These are phyloP conservation scores for Gallinago nigripennis DNA, from an alignment of 2,797 vertebrate species.

Conservation along the genomic window DNA sequence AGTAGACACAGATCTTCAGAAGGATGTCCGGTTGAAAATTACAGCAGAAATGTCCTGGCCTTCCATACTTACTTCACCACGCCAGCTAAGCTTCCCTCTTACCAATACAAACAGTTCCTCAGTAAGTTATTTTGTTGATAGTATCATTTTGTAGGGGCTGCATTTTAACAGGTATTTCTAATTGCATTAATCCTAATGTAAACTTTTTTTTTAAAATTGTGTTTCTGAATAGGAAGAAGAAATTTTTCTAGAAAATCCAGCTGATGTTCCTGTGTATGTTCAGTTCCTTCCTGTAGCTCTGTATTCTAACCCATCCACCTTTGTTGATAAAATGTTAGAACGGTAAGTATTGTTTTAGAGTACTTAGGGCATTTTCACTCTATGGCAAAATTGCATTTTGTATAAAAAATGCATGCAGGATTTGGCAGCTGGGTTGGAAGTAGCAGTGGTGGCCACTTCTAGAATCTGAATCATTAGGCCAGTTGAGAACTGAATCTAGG, in stretches of 20 bases:
- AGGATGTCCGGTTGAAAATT: conserved; percentile 89
- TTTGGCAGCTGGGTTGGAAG: not conserved
- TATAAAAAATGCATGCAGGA: not conserved
- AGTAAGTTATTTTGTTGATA: conserved; percentile 80
- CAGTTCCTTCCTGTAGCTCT: conserved; percentile 93
- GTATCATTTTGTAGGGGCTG: not conserved
- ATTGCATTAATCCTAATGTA: not conserved
- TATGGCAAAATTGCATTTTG: not conserved
- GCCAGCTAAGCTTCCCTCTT: conserved; percentile 88
- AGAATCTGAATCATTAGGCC: not conserved
- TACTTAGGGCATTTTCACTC: not conserved
- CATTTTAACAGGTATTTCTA: not conserved
- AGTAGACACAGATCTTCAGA: conserved; percentile 97
- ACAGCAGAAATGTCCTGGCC: conserved; percentile 93
- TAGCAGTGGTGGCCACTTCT: not conserved
- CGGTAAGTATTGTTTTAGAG: conserved; percentile 76
- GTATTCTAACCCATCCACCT: conserved; percentile 88
- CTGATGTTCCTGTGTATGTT: conserved; percentile 89
- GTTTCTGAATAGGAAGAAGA: conserved; percentile 87
- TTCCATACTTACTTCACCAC: conserved; percentile 87
- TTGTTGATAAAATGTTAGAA: conserved; percentile 87
- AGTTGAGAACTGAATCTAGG: not conserved
- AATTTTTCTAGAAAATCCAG: conserved; percentile 92
- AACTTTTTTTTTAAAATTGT: not conserved
- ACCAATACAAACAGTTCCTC: conserved; percentile 96